These are phyloP conservation scores for Seira sanloemensis DNA, from an alignment of 2,888 invertebrate species.

Conservation along the genomic window DNA sequence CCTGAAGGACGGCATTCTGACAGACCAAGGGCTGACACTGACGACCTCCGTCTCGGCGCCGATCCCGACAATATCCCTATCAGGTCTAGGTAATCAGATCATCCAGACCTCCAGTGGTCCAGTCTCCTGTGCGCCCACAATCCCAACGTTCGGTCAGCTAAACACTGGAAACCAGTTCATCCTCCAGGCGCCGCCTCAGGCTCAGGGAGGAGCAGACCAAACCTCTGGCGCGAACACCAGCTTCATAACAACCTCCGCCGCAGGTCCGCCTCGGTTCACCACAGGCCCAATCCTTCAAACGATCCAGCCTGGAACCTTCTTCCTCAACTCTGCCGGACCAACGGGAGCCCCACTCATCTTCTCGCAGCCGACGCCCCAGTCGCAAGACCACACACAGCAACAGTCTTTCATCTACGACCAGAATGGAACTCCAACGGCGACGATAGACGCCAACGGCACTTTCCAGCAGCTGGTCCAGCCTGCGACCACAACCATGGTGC, in stretches of 20 bases:
- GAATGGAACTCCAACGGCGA: conserved; percentile 58
- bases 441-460: conserved; percentile 51
- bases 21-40: conserved; percentile 53
- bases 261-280: conserved; percentile 54
- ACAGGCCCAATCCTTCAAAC: conserved; percentile 70
- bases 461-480: conserved; percentile 66
- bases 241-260: conserved; percentile 58
- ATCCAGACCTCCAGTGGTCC: conserved; percentile 53
- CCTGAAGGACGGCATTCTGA: conserved; percentile 57
- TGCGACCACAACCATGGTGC: conserved; percentile 70
- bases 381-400: conserved; percentile 58
- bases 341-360: conserved; percentile 69
- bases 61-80: conserved; percentile 55
- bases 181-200: conserved; percentile 44
- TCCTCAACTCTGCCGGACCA: conserved; percentile 68
- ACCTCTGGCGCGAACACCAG: conserved; percentile 52
- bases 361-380: conserved; percentile 60
- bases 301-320: conserved; percentile 72
- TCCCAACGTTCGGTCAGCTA: conserved; percentile 46
- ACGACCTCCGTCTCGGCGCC: conserved; percentile 53
- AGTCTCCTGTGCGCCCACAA: conserved; percentile 45
- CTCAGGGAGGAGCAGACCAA: conserved; percentile 47
- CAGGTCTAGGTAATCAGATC: conserved; percentile 56
- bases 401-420: conserved; percentile 72
- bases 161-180: conserved; percentile 50